A percentile compares a stretch with the other conserved stretches of the same genome.
These are phyloP conservation scores for Sciaenops ocellatus DNA, from an alignment of 2,797 vertebrate genomes.

Conservation along the genomic window DNA sequence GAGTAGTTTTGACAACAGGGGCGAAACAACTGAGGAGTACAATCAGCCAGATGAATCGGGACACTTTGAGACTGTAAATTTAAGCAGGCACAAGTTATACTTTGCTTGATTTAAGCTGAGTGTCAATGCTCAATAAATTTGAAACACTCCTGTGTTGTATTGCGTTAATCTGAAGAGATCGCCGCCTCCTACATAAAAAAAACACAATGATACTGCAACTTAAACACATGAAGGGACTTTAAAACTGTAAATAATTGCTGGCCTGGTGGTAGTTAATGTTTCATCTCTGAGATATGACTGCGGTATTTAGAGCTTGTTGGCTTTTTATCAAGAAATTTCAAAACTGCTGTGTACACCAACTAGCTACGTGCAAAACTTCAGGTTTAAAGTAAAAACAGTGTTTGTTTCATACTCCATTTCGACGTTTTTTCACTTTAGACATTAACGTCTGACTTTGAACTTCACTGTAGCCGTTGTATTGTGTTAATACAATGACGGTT, in stretches of 20 bases:
- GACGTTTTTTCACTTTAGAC: not conserved
- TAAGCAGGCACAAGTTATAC: not conserved
- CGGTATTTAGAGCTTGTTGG: conserved; percentile 3
- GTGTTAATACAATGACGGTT: not conserved
- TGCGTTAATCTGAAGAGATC: conserved; percentile 39
- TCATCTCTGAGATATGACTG: conserved; percentile 54
- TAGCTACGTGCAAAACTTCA: not conserved
- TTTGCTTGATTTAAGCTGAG: conserved; percentile 3
- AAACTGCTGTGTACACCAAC: not conserved
- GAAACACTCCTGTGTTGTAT: conserved; percentile 8
- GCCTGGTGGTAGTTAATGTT: conserved; percentile 61
- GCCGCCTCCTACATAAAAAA: not conserved
- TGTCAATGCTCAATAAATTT: conserved; percentile 4
- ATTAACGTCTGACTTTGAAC: not conserved
- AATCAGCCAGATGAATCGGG: conserved; percentile 8
- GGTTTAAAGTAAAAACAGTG: not conserved
- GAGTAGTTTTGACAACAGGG: conserved; percentile 44
- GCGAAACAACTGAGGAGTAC: conserved; percentile 31
- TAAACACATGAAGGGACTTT: conserved; percentile 6
- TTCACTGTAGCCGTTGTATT: not conserved
- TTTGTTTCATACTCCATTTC: not conserved
- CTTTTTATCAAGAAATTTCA: conserved; percentile 24
- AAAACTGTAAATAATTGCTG: not conserved
- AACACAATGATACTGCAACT: not conserved
- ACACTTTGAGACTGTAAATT: not conserved